Base-by-base conservation (phyloP, 1,140 invertebrate species). In the Pseudomyrmex sp. region DNA sequence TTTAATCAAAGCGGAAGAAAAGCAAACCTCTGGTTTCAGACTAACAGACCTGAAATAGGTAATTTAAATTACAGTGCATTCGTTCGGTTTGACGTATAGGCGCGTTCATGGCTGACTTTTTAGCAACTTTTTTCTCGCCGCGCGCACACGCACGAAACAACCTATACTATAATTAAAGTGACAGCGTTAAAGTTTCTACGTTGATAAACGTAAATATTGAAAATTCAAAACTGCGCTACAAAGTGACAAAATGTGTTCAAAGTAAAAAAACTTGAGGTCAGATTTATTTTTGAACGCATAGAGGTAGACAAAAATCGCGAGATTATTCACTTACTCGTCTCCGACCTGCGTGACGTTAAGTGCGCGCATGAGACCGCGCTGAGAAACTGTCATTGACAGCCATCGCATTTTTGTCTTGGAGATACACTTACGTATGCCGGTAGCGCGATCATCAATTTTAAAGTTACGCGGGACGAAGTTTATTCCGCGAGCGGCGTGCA, bases 381-480 rank as follows among this genome's bases (percentile, higher is more conserved):
- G 61, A 72, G 66, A 82, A 69, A 82, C 83, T 61, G 62, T 68
- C 82, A 84, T 69, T 79, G 76, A 84, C 65, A 56, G 73, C n/a
- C 79, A 46, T 44, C 62, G 35, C 62, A 63, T 48, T 77, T 65
- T 58, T 54, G 44, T 74, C 68, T 59, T 48, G 46, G 12, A 79
- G 62, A 62, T 62, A 84, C 84, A 85, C 88, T 83, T 84, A 72
- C 62, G 15, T 83, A 74, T 48, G 59, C 15, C 73, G 54, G 84
- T 66, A 26, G 63, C 18, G 68, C 62, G 85, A 92, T 91, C 89
- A 91, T 91, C 90, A 91, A 91, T 92, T 91, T 91, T 88, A 90
- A 92, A 92, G 88, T 92, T 91, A 89, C 89, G 82, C 86, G 85
- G 82, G 59, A 35, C 85, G 88, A 91, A 92, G 91, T 92, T 92